Conservation (phyloP, 1,140 invertebrate genomes). For the Solen grandis region DNA sequence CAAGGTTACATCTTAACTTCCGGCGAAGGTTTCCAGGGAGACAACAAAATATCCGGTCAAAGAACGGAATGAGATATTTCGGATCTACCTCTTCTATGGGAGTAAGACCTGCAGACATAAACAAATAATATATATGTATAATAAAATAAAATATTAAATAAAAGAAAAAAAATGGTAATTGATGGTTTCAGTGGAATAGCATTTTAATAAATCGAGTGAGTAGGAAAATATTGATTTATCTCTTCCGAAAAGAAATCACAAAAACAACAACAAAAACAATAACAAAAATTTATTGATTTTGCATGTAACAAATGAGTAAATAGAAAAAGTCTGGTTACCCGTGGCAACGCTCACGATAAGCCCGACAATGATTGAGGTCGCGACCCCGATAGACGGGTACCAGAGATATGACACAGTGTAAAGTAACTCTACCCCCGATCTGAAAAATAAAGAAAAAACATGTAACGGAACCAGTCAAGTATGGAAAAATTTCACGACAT, state of each 20-base stretch:
- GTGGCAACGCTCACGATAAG: conserved; percentile 87
- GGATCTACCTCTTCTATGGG: conserved; percentile 65
- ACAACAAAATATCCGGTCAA: conserved; percentile 72
- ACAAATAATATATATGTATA: no score
- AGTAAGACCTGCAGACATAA: no score
- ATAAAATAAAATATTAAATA: no score
- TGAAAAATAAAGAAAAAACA: conserved; percentile 44
- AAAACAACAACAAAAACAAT: no score
- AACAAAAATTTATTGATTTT: no score
- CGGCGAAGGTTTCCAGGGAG: conserved; percentile 56
- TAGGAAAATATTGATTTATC: no score
- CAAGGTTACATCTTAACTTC: conserved; percentile 62
- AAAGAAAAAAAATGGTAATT: no score
- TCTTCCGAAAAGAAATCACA: no score
- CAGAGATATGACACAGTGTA: conserved; percentile 93
- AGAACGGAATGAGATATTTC: conserved; percentile 71
- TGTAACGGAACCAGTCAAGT: not conserved
- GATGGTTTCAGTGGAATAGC: no score
- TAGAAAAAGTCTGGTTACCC: conserved; percentile 72
- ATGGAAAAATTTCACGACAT: no score
- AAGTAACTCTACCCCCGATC: conserved; percentile 55
- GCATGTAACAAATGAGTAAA: no score
- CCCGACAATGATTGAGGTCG: conserved; percentile 84
- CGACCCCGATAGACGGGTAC: conserved; percentile 88
- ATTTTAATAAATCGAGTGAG: no score